Evolutionary conservation across 1,140 invertebrate genomes (phyloP), one percentile per base, ranked within the genome.

Genomic region (Linepithema humile): DNA sequence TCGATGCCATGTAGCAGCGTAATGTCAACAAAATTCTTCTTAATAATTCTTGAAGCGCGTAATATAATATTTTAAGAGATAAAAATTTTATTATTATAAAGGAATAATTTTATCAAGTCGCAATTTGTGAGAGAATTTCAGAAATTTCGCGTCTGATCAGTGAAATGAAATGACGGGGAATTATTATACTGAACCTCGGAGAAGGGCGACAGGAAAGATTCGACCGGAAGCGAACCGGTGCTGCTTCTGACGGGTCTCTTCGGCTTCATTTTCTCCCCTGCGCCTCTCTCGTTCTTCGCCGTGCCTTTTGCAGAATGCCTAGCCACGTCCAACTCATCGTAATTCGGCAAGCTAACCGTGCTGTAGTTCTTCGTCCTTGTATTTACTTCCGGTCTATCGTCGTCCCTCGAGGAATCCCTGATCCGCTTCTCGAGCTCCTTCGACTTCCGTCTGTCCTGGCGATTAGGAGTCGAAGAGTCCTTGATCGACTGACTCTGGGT

Each of bases 331-430:
- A 95, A 91, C 84, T 95, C 94, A 87, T 91, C 93, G 88, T 95
- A 95, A 92, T 95, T 95, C 32, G 95, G 95, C 72, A 95, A 89
- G 38, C 95, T 95, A 83, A 94, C 92, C 15, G 95, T 95, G 69
- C 93, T 94, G 74, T 85, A 90, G 88, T 93, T 94, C 89, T 94
- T 94, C 26, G 89, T 85, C 90, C 93, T 92, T 29, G 86, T 85
- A 60, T 82, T 77, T 60, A 43, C 35, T 55, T 87, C 83, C 82
- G 75, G 17, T 67, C 75, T 82, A 75, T 67, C 84, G 1, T 59
- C 20, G 29, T 80, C 85, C 55, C 50, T 64, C 73, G 55, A 60
- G 45, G 65, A 32, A 77, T 83, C 75, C 26, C 60, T 83, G 40
- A 75, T 84, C 55, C 53, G 72, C 15, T 64, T 62, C 50, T 86